Evolutionary conservation across 1,140 invertebrate species (phyloP).

Genomic region (Odontomachus brunneus): DNA sequence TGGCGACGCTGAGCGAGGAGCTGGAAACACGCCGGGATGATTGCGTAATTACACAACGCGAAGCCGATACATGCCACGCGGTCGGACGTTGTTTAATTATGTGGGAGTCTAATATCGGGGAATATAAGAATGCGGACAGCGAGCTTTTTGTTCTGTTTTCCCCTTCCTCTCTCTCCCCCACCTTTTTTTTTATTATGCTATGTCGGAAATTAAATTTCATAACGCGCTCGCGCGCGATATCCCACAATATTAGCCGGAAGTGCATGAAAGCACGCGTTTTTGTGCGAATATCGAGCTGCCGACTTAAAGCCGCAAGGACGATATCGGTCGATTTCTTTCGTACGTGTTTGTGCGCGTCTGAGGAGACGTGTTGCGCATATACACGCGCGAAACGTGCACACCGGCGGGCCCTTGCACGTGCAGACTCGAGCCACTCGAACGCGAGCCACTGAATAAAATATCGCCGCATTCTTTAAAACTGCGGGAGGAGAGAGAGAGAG

Average conservation of each 20-base stretch:
- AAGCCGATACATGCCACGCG: not conserved
- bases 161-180: not conserved
- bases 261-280: conserved; percentile 10
- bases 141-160: no score
- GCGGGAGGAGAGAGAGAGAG: not conserved
- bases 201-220: conserved; percentile 26
- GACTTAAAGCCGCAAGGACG: not conserved
- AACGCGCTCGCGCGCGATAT: not conserved
- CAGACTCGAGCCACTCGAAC: not conserved
- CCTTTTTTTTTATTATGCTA: conserved; percentile 18
- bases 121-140: conserved; percentile 14
- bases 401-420: conserved; percentile 18
- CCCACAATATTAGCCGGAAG: not conserved
- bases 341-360: not conserved
- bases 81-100: conserved; percentile 30
- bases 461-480: not conserved
- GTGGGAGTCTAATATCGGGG: conserved; percentile 22
- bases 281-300: conserved; percentile 3
- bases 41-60: conserved; percentile 26
- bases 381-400: not conserved
- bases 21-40: not conserved
- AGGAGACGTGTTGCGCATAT: not conserved
- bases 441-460: conserved; percentile 38
- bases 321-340: conserved; percentile 35
- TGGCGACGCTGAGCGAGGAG: not conserved